Conservation (phyloP, 2,888 invertebrate genomes). For the Cyrtodaria siliqua region DNA sequence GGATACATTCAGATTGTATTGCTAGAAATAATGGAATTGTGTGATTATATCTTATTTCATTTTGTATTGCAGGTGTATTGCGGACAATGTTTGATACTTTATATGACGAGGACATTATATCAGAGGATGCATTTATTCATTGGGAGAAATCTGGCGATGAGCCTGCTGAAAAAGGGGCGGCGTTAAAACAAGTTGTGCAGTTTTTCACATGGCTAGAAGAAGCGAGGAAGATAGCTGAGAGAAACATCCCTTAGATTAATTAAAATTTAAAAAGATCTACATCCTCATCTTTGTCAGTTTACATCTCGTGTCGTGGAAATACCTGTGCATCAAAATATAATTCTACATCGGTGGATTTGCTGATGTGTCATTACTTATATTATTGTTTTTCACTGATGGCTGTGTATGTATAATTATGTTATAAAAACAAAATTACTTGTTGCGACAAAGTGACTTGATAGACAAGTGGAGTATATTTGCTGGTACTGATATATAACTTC, state of each 20-base stretch:
- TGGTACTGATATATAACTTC: too few relatives aligned
- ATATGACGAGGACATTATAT: conserved; percentile 92
- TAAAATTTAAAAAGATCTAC: neutral
- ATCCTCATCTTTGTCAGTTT: too few relatives aligned
- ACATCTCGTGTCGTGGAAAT: too few relatives aligned
- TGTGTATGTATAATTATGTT: too few relatives aligned
- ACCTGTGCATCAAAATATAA: too few relatives aligned
- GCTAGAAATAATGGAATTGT: neutral
- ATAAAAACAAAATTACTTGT: too few relatives aligned
- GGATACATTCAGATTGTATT: neutral
- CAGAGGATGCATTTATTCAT: conserved; percentile 90
- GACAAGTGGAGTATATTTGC: too few relatives aligned
- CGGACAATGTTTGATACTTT: conserved; percentile 92
- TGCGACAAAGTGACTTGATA: too few relatives aligned
- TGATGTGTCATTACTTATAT: too few relatives aligned
- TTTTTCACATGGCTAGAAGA: conserved; percentile 84
- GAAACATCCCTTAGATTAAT: conserved; percentile 34
- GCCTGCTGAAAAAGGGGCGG: conserved; percentile 93
- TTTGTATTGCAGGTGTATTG: conserved; percentile 90
- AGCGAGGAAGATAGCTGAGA: conserved; percentile 79
- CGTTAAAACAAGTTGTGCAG: conserved; percentile 91
- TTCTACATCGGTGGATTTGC: too few relatives aligned
- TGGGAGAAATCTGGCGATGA: conserved; percentile 93
- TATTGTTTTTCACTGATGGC: too few relatives aligned
- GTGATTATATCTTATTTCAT: neutral